phyloP scores from a whole-genome alignment of 2,113 vertebrate species.

The Polypterus senegalus region DNA sequence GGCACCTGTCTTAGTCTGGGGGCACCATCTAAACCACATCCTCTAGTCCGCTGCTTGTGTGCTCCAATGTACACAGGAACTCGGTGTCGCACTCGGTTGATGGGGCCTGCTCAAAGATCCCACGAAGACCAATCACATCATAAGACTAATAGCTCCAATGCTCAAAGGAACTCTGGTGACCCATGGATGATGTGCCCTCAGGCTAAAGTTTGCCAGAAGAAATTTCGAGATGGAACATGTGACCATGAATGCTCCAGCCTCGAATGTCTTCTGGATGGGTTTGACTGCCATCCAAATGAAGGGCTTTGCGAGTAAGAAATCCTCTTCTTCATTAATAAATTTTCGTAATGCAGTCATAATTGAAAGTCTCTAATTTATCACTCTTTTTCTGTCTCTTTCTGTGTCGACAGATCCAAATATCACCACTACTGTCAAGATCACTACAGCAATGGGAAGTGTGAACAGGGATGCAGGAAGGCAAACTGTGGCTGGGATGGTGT shows the following conservation, averaged over 20 bases:
- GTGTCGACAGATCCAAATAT: conserved; percentile 46
- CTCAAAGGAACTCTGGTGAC: conserved; percentile 25
- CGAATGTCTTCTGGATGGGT: conserved; percentile 65
- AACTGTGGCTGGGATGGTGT: conserved; percentile 79
- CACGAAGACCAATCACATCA: too few species aligned
- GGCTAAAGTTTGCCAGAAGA: conserved; percentile 47
- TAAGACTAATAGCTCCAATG: too few species aligned
- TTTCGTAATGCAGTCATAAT: too few species aligned
- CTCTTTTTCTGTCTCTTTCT: neutral
- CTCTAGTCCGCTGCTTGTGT: too few species aligned
- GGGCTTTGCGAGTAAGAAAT: conserved; percentile 53
- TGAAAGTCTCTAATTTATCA: neutral
- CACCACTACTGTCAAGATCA: conserved; percentile 64
- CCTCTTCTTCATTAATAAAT: accelerated
- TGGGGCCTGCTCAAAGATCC: too few species aligned
- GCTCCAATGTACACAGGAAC: too few species aligned
- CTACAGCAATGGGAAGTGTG: conserved; percentile 65
- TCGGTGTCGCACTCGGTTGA: too few species aligned
- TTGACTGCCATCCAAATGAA: conserved; percentile 53
- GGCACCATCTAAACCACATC: too few species aligned
- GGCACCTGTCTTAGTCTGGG: too few species aligned
- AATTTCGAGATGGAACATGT: conserved; percentile 61
- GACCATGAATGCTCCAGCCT: conserved; percentile 51
- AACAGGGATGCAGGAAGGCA: conserved; percentile 56
- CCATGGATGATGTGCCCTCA: conserved; percentile 57